A percentile compares a stretch with the other conserved stretches of the same genome.
Evolutionary conservation across 1,140 invertebrate genomes (phyloP).

Genomic region (Bombyx mori): DNA sequence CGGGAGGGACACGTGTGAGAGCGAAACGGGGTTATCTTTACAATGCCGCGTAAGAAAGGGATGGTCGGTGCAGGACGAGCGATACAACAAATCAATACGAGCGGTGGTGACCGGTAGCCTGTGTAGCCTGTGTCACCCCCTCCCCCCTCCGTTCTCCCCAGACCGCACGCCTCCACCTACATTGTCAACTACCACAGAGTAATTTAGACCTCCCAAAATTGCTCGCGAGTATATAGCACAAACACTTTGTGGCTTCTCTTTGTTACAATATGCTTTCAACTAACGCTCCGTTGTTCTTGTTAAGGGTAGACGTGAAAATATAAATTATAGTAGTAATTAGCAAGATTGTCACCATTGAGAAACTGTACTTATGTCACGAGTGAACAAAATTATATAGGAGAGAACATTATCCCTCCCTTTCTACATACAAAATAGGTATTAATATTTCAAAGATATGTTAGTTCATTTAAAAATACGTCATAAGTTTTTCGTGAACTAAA

Average conservation of each 20-base stretch:
- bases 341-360: no score
- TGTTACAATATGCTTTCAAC: conserved; percentile 15
- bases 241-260: conserved; percentile 14
- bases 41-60: conserved; percentile 41
- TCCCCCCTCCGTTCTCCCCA: conserved; percentile 23
- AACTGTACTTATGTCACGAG: no score
- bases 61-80: conserved; percentile 63
- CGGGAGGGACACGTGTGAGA: conserved; percentile 43
- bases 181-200: conserved; percentile 65
- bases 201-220: conserved; percentile 33
- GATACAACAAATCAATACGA: conserved; percentile 71
- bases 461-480: no score
- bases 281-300: conserved; percentile 3
- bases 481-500: no score
- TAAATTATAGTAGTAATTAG: no score
- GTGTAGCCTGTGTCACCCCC: conserved; percentile 62
- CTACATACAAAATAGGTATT: no score
- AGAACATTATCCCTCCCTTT: no score
- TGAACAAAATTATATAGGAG: no score
- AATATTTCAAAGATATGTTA: no score
- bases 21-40: conserved; percentile 21
- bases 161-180: conserved; percentile 63
- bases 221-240: conserved; percentile 12
- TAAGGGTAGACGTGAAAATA: not conserved
- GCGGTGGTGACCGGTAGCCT: conserved; percentile 70